Conservation (phyloP, 2,888 invertebrate genomes). For the Drosophila robusta region DNA sequence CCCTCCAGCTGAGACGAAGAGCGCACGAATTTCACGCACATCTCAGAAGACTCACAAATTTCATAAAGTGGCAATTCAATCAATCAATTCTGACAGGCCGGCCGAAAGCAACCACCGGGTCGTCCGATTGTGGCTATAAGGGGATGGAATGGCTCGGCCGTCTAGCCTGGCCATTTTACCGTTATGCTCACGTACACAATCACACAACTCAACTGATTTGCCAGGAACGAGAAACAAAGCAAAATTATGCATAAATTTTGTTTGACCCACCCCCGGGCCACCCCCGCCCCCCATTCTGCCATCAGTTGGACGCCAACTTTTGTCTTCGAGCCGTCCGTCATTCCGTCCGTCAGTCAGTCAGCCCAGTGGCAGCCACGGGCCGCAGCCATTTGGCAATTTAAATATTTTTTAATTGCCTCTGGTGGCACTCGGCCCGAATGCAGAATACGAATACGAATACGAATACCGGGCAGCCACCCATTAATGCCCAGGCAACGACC, state of each 20-base stretch:
- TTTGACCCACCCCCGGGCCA: constrained; percentile 27
- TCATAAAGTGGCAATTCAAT: constrained; percentile 85
- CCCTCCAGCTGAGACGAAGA: not conserved
- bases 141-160: constrained; percentile 18
- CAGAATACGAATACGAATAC: not conserved
- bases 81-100: constrained; percentile 83
- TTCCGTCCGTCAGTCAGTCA: constrained; percentile 31
- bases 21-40: constrained; percentile 79
- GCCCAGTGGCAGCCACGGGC: constrained; percentile 19
- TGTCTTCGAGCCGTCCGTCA: constrained; percentile 27
- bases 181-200: constrained; percentile 83
- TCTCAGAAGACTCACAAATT: constrained; percentile 85
- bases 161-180: constrained; percentile 65
- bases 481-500: constrained; percentile 26
- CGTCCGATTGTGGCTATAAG: constrained; percentile 9
- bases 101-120: constrained; percentile 46
- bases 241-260: constrained; percentile 68
- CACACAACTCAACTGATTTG: constrained; percentile 77
- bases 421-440: constrained; percentile 46
- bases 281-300: constrained; percentile 4
- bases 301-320: constrained; percentile 31
- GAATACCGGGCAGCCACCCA: constrained; percentile 18
- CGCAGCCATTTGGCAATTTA: constrained; percentile 71
- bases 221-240: constrained; percentile 44
- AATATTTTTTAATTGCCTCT: constrained; percentile 83